phyloP scores from a whole-genome alignment of 2,113 vertebrate species.

The Chloropsis hardwickii region DNA sequence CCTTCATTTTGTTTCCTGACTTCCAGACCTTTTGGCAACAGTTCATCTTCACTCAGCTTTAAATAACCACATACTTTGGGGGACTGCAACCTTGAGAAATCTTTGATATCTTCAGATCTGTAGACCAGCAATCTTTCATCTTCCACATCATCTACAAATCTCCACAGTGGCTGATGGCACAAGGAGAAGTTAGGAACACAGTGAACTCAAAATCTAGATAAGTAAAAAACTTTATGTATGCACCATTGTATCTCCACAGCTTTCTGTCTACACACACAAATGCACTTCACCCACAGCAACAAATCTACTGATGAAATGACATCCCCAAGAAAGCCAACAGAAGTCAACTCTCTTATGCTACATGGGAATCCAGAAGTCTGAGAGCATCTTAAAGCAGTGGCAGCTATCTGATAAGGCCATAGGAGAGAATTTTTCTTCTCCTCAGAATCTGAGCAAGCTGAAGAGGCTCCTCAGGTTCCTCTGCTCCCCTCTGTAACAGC shows the following conservation, averaged over 20 bases:
- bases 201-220: neutral
- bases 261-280: neutral
- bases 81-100: constrained; percentile 88
- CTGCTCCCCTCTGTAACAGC: neutral
- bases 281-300: neutral
- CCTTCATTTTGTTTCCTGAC: constrained; percentile 36
- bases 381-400: neutral
- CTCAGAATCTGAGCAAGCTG: neutral
- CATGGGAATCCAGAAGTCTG: neutral
- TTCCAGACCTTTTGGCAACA: constrained; percentile 75
- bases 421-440: neutral
- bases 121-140: constrained; percentile 89
- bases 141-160: constrained; percentile 79
- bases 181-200: neutral
- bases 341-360: neutral
- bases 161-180: constrained; percentile 86
- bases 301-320: neutral
- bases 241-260: neutral
- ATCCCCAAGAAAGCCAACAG: neutral
- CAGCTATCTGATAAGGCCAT: neutral
- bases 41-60: constrained; percentile 68
- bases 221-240: neutral
- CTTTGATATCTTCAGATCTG: constrained; percentile 91
- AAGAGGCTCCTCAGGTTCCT: neutral
- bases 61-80: constrained; percentile 93